These are phyloP conservation scores for Cheilosia scutellata DNA, from an alignment of 2,888 invertebrate species.

Conservation along the genomic window DNA sequence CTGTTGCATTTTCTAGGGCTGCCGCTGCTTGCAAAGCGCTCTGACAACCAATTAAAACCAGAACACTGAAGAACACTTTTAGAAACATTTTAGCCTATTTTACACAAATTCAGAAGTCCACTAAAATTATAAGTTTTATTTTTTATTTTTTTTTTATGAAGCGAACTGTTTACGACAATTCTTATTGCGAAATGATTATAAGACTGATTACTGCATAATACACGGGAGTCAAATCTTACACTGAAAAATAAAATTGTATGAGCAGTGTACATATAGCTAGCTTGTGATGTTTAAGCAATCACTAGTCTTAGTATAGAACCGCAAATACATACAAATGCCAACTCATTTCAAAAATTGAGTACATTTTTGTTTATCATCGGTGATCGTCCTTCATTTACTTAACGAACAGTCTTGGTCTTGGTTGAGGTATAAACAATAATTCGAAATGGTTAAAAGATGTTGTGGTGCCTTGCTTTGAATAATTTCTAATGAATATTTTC, in stretches of 20 bases:
- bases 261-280: too few species aligned
- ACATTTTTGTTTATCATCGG: neutral
- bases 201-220: neutral
- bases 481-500: too few species aligned
- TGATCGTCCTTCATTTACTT: neutral
- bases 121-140: neutral
- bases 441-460: neutral
- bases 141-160: too few species aligned
- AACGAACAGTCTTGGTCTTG: neutral
- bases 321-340: neutral
- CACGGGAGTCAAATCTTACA: neutral
- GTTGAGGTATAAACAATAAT: neutral
- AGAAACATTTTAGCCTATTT: constrained; percentile 2
- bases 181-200: too few species aligned
- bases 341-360: neutral
- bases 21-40: neutral
- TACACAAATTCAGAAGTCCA: neutral
- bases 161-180: neutral
- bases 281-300: too few species aligned
- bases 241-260: neutral
- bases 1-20: neutral
- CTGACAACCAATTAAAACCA: constrained; percentile 5
- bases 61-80: constrained; percentile 1
- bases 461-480: too few species aligned
- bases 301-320: too few species aligned